Evolutionary conservation across 2,888 invertebrate genomes (phyloP).

Genomic region (Drosophila bunnanda): DNA sequence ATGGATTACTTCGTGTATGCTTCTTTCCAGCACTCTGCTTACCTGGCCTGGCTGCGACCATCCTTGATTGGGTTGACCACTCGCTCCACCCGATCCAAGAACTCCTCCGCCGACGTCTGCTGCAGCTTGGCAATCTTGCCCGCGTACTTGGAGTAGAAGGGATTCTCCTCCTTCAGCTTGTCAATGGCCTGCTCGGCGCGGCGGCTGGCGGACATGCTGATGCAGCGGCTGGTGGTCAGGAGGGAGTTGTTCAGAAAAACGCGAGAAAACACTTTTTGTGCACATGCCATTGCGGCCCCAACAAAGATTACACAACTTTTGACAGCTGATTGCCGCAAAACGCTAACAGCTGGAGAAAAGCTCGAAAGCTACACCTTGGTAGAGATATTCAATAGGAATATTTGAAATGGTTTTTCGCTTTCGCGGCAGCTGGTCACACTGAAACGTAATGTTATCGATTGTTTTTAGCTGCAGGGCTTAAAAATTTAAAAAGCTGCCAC

Average conservation of each 20-base stretch:
- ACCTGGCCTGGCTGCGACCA: conserved; percentile 80
- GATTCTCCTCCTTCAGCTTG: conserved; percentile 87
- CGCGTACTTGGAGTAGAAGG: conserved; percentile 93
- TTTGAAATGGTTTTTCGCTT: too few species aligned
- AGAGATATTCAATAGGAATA: too few species aligned
- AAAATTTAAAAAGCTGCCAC: too few species aligned
- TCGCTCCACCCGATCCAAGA: conserved; percentile 87
- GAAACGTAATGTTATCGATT: too few species aligned
- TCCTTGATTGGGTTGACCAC: conserved; percentile 81
- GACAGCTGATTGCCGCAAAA: conserved; percentile 5
- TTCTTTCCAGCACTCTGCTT: neutral
- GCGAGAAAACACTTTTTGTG: conserved; percentile 51
- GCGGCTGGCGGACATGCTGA: conserved; percentile 84
- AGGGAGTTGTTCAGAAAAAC: conserved; percentile 44
- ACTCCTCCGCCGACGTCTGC: conserved; percentile 91
- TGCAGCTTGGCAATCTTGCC: conserved; percentile 90
- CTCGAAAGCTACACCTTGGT: neutral
- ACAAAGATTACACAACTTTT: conserved; percentile 56
- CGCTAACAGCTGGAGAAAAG: neutral
- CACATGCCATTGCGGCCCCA: conserved; percentile 62
- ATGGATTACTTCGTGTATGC: neutral
- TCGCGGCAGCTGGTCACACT: too few species aligned
- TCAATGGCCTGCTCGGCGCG: conserved; percentile 86
- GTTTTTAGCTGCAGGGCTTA: too few species aligned
- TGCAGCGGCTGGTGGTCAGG: conserved; percentile 60